A percentile compares a stretch with the other conserved stretches of the same genome.
phyloP scores from a whole-genome alignment of 1,140 invertebrate species.

The Ridgeia piscesae region DNA sequence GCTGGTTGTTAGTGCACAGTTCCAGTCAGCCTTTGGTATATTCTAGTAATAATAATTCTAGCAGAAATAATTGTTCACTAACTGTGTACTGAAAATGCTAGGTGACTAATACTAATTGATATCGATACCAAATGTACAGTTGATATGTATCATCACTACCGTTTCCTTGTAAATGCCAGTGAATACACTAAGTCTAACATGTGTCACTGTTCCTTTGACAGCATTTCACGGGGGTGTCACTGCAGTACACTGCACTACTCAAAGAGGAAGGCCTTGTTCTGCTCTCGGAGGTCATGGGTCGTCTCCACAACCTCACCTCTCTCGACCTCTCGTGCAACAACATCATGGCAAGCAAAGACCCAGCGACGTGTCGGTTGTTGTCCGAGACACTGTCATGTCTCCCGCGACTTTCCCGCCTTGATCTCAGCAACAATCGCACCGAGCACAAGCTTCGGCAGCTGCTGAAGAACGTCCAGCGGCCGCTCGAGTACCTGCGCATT shows the following conservation, averaged over 20 bases:
- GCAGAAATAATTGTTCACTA: neutral
- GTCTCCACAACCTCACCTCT: constrained; percentile 37
- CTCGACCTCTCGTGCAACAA: constrained; percentile 49
- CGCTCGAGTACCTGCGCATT: constrained; percentile 41
- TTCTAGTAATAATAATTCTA: neutral
- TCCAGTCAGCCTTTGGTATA: neutral
- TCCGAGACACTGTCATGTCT: constrained; percentile 32
- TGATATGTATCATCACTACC: neutral
- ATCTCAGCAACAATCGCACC: constrained; percentile 47
- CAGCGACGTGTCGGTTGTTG: constrained; percentile 32
- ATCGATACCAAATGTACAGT: neutral
- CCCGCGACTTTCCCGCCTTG: constrained; percentile 38
- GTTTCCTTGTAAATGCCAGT: neutral
- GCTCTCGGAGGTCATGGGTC: constrained; percentile 37
- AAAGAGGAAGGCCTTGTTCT: constrained; percentile 42
- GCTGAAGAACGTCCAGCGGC: constrained; percentile 31
- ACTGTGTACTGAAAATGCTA: too few species aligned
- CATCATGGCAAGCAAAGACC: constrained; percentile 37
- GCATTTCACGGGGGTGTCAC: constrained; percentile 23
- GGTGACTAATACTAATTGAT: too few species aligned
- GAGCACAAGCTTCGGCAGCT: constrained; percentile 37
- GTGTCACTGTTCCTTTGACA: constrained; percentile 11
- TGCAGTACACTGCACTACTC: constrained; percentile 43
- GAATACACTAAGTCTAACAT: constrained; percentile 13
- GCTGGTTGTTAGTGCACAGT: neutral